Evolutionary conservation across 2,888 invertebrate species (phyloP), one percentile per base, ranked within the genome.

Genomic region (Chesias legatella): DNA sequence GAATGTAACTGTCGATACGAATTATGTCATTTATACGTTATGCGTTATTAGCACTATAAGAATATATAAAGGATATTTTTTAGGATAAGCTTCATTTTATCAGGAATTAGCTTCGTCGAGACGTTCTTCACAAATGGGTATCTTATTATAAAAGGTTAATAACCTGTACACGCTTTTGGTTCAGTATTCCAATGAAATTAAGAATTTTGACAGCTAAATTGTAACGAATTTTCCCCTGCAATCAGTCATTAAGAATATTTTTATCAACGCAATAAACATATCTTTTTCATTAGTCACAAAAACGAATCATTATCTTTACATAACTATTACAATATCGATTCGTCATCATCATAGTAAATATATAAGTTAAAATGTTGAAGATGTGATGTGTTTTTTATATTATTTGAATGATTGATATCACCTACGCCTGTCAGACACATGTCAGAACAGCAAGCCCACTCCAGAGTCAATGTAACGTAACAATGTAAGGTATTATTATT

Each of bases 391-490:
- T 25, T 47, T 56, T 61, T 55, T 51, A 54, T 17, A 17, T 3
- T 3, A 17, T 17, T 3, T 17, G 48, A 48, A 48, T 50, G 50
- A 63, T 61, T 56, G 52, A 54, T 57, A 62, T 63, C 64, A 58
- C 56, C 52, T 58, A 63, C 59, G 50, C 48, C 49, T 41, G 40
- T 39, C 24, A 6, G 13, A 8, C 31, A 8, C 20, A 36, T 13
- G 38, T 38, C 40, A 37, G 10, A 43, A 11, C 36, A 41, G 34
- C 33, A 33, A 45, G 42, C 31, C 42, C 49, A 39, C 43, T 29
- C 37, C 37, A 45, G 45, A 61, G 52, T 58, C 56, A 61, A 49
- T 58, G 55, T 63, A 60, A 51, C 53, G 44, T 39, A 53, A 50
- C 43, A 51, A 47, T 51, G 44, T 52, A 53, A 43, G 17, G 33